Evolutionary conservation across 2,113 vertebrate genomes (phyloP), one percentile per base, ranked within the genome.

Genomic region (Lagopus leucura): DNA sequence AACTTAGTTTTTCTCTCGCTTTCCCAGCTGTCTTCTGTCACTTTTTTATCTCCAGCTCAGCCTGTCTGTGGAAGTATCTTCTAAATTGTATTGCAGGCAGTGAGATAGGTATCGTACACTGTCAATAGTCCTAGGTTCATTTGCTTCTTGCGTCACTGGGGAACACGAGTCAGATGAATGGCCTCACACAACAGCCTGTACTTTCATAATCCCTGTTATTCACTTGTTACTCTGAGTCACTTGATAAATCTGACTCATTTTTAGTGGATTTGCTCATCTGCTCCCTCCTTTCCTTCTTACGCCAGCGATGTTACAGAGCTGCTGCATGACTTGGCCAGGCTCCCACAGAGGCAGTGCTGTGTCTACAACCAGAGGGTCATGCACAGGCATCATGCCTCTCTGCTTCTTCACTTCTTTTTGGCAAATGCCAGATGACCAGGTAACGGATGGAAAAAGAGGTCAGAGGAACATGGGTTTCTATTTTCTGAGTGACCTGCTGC

Each of bases 141-240:
- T 91, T 78, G 69, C 48, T 81, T 79, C 88, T 88, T 88, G 77
- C 21, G 24, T 95, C 88, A 80, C 5, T 58, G 86, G 57, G 63
- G 88, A 92, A 45, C 58, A 91, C 85, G 43, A 90, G 43, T 81
- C n/a, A 28, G 54, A 77, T 10, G 47, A 94, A 95, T 66, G 66
- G 82, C 58, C 77, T 90, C 88, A 57, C 32, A 3, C 45, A 88
- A 24, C 58, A 24, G 69, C 86, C 79, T 88, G 70, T 90, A 17
- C 71, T 90, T 90, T 64, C n/a, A 65, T 86, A 95, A 79, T 81
- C 81, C 42, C 40, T 86, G n/a, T 84, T 88, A 79, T 21, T 95
- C 88, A 76, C 58, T 94, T 86, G 27, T 78, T 90, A 25, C 38
- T 95, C 66, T 88, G 70, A 90, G 58, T 88, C 42, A 81, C 48